Evolutionary conservation across 1,140 invertebrate genomes (phyloP).

Genomic region (Varroa destructor): DNA sequence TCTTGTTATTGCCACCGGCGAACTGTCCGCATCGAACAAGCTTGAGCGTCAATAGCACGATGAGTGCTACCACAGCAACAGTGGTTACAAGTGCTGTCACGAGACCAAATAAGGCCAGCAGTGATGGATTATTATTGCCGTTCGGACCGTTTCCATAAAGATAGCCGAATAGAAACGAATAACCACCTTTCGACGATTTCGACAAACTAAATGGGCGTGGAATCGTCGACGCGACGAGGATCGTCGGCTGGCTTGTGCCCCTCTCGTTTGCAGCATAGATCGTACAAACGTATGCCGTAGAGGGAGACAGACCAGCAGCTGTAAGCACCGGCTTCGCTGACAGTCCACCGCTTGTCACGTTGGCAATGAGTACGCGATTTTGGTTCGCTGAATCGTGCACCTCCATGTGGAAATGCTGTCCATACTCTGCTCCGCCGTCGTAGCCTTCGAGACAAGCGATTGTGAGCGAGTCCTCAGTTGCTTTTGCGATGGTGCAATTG

Average conservation of each 20-base stretch:
- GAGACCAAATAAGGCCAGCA: neutral
- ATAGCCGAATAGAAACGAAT: constrained; percentile 7
- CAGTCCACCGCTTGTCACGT: constrained; percentile 38
- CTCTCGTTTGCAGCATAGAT: constrained; percentile 72
- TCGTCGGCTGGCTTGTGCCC: constrained; percentile 60
- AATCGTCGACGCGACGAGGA: constrained; percentile 67
- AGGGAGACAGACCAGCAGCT: constrained; percentile 55
- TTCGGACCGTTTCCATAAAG: neutral
- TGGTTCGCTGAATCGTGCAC: constrained; percentile 49
- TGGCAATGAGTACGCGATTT: constrained; percentile 42
- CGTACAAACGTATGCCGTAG: constrained; percentile 58
- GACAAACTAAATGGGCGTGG: constrained; percentile 49
- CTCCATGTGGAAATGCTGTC: constrained; percentile 62
- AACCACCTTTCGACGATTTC: constrained; percentile 17
- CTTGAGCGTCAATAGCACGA: constrained; percentile 1
- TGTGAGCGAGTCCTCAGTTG: constrained; percentile 53
- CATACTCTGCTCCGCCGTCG: constrained; percentile 56
- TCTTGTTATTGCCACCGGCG: constrained; percentile 2
- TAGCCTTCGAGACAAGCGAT: constrained; percentile 65
- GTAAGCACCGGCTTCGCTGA: constrained; percentile 30
- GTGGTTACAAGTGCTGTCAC: neutral
- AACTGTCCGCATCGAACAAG: neutral
- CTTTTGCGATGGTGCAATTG: constrained; percentile 36
- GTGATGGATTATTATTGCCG: neutral
- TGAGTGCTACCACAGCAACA: neutral